phyloP scores from a whole-genome alignment of 2,888 invertebrate species.

The Rambutsinella grinnellia region DNA sequence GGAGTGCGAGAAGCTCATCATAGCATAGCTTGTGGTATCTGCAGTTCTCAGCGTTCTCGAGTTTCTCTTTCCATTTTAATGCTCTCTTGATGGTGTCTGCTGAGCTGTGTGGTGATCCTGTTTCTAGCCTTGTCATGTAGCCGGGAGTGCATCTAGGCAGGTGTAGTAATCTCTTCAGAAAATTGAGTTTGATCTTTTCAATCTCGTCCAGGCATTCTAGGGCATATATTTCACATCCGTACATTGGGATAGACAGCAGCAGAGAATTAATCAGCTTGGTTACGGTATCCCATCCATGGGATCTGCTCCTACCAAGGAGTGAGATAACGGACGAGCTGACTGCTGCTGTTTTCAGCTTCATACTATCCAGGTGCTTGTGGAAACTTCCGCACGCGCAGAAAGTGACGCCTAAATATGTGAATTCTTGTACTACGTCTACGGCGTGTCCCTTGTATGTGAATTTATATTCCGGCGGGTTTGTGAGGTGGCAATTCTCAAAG shows the following conservation, averaged over 20 bases:
- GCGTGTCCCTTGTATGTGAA: too few species aligned
- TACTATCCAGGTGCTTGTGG: too few species aligned
- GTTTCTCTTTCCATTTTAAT: too few species aligned
- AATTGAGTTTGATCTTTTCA: not conserved
- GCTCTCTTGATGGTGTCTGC: too few species aligned
- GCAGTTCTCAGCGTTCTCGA: too few species aligned
- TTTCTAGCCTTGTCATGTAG: slow-evolving; percentile 14
- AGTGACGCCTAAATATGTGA: slow-evolving; percentile 14
- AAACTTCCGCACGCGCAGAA: too few species aligned
- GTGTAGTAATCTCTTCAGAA: slow-evolving; percentile 1
- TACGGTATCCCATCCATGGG: not conserved
- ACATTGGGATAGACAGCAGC: slow-evolving; percentile 1
- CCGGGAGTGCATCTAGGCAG: not conserved
- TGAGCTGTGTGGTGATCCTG: too few species aligned
- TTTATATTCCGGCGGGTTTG: not conserved
- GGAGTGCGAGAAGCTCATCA: too few species aligned
- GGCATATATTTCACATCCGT: slow-evolving; percentile 7
- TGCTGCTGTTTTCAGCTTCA: not conserved
- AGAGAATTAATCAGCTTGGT: not conserved
- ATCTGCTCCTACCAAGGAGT: not conserved
- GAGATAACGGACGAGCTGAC: not conserved
- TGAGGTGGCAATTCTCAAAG: not conserved
- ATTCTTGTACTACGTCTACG: slow-evolving; percentile 4
- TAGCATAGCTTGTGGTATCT: too few species aligned
- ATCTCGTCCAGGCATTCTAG: not conserved